A percentile compares a stretch with the other conserved stretches of the same genome.
These are phyloP conservation scores for Nephrocerus scutellatus DNA, from an alignment of 2,888 invertebrate genomes.

Conservation along the genomic window DNA sequence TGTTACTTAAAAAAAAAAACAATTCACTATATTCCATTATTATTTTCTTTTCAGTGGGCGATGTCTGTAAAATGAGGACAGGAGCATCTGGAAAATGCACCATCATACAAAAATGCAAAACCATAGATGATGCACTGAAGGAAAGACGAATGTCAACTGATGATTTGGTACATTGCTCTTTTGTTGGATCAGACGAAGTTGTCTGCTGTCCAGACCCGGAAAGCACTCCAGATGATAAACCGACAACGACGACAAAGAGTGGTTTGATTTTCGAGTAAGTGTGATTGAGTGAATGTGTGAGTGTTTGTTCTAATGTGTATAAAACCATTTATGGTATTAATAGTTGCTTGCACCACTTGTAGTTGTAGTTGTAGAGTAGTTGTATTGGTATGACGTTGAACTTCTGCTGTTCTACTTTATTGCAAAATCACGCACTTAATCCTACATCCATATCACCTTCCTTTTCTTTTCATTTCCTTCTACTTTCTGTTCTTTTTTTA, in stretches of 20 bases:
- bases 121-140: slow-evolving; percentile 22
- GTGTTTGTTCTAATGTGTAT: too few species aligned
- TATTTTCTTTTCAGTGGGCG: slow-evolving; percentile 15
- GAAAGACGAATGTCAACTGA: slow-evolving; percentile 16
- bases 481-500: neutral
- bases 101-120: slow-evolving; percentile 24
- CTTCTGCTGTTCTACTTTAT: too few species aligned
- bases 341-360: too few species aligned
- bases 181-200: slow-evolving; percentile 28
- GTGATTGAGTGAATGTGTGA: too few species aligned
- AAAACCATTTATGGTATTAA: too few species aligned
- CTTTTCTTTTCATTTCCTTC: slow-evolving; percentile 3
- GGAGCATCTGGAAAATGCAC: slow-evolving; percentile 29
- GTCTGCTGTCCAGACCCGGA: slow-evolving; percentile 41
- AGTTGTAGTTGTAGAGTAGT: too few species aligned
- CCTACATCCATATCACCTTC: too few species aligned
- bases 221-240: too few species aligned
- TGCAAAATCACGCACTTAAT: slow-evolving; percentile 6
- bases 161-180: slow-evolving; percentile 32
- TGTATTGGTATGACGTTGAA: too few species aligned
- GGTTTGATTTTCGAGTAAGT: slow-evolving; percentile 6
- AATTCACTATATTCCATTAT: too few species aligned
- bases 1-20: too few species aligned
- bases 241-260: neutral
- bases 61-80: slow-evolving; percentile 15